A percentile compares a stretch with the other conserved stretches of the same genome.
Conservation (phyloP, 2,888 invertebrate genomes). For the Caenorhabditis wallacei region DNA sequence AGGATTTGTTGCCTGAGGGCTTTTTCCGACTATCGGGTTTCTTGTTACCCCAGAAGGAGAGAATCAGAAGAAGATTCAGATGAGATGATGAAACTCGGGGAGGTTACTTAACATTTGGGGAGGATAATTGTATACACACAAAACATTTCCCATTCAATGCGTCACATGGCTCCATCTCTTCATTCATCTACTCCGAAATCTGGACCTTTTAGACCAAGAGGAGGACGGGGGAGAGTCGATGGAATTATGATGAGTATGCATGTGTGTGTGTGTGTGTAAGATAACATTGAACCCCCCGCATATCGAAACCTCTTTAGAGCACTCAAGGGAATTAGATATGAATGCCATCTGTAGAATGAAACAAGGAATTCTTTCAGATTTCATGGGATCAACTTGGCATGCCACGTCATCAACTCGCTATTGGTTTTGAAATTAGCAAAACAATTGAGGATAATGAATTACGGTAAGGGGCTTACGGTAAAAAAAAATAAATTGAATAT, state of each 20-base stretch:
- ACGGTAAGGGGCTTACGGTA: slow-evolving; percentile 35
- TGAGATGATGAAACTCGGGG: not conserved
- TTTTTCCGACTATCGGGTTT: slow-evolving; percentile 44
- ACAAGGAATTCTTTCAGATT: slow-evolving; percentile 87
- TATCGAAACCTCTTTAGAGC: slow-evolving; percentile 39
- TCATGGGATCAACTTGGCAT: slow-evolving; percentile 91
- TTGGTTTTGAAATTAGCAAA: slow-evolving; percentile 90
- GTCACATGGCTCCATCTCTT: slow-evolving; percentile 47
- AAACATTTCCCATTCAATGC: slow-evolving; percentile 25
- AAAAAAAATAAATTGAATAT: too few species aligned
- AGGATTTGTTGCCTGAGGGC: slow-evolving; percentile 37
- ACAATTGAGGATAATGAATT: slow-evolving; percentile 73
- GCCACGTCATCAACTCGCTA: slow-evolving; percentile 91
- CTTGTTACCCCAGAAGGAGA: not conserved
- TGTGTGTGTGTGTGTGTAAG: slow-evolving; percentile 1
- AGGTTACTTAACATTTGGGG: slow-evolving; percentile 52
- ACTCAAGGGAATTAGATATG: slow-evolving; percentile 42
- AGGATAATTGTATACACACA: slow-evolving; percentile 53
- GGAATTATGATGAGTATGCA: slow-evolving; percentile 58
- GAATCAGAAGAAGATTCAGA: slow-evolving; percentile 14
- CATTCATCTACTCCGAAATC: slow-evolving; percentile 30
- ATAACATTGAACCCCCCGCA: slow-evolving; percentile 26
- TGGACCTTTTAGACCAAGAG: slow-evolving; percentile 15
- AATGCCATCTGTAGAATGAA: not conserved
- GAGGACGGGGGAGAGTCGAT: not conserved